phyloP scores from a whole-genome alignment of 2,113 vertebrate species.

The Coracopsis vasa region DNA sequence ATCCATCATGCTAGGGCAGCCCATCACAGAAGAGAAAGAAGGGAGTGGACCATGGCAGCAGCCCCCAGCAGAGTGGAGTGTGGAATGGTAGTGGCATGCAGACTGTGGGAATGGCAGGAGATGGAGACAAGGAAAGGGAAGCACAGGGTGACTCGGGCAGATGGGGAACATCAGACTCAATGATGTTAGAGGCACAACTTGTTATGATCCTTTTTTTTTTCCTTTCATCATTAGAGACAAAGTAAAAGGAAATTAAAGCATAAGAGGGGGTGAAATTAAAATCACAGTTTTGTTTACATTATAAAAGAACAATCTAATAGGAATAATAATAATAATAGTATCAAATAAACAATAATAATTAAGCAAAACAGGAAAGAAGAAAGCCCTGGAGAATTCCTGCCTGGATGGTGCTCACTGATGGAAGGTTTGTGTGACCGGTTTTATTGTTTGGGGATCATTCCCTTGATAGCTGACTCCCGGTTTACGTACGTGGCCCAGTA shows the following conservation, averaged over 20 bases:
- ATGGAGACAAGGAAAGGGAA: constrained; percentile 2
- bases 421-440: constrained; percentile 52
- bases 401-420: constrained; percentile 64
- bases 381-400: constrained; percentile 47
- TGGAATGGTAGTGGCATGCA: background rate
- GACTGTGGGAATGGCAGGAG: background rate
- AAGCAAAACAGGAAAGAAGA: constrained; percentile 19
- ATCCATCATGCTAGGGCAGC: background rate
- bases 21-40: background rate
- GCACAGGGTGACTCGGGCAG: background rate
- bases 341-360: constrained; percentile 29
- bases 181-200: constrained; percentile 56
- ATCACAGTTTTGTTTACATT: constrained; percentile 47
- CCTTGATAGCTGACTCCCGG: constrained; percentile 91
- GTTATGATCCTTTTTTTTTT: background rate
- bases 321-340: background rate
- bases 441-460: constrained; percentile 90
- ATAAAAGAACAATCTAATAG: constrained; percentile 1
- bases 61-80: background rate
- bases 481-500: constrained; percentile 99
- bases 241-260: background rate
- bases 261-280: constrained; percentile 12
- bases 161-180: background rate
- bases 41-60: background rate
- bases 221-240: constrained; percentile 20